Conservation (phyloP, 1,140 invertebrate species). For the Nephila pilipes region DNA sequence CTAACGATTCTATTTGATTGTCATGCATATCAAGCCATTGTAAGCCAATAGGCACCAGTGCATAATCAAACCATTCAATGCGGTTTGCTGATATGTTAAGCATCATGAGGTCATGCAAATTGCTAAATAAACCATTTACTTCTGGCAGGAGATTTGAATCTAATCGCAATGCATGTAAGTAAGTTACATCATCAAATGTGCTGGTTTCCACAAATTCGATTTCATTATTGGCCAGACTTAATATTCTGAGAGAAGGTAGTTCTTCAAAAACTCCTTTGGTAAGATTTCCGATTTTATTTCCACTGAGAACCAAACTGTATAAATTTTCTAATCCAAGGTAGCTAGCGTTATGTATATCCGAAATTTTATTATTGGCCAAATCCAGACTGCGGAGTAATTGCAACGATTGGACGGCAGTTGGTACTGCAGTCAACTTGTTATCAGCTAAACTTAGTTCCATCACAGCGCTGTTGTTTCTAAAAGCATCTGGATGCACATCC, state of each 20-base stretch:
- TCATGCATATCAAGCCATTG: conserved; percentile 95
- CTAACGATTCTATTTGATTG: conserved; percentile 91
- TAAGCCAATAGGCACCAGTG: conserved; percentile 89
- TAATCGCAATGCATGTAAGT: conserved; percentile 91
- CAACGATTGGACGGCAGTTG: conserved; percentile 78
- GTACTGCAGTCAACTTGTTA: conserved; percentile 83
- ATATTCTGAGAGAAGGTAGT: conserved; percentile 90
- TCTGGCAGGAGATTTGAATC: conserved; percentile 92
- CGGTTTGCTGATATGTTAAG: conserved; percentile 95
- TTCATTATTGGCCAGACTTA: conserved; percentile 93
- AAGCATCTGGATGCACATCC: conserved; percentile 78
- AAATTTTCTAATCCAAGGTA: conserved; percentile 90
- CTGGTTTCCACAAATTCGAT: conserved; percentile 90
- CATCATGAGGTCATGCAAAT: conserved; percentile 91
- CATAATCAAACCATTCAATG: conserved; percentile 94
- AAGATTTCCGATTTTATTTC: conserved; percentile 93
- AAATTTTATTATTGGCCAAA: conserved; percentile 92
- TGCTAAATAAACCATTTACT: conserved; percentile 91
- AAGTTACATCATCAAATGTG: conserved; percentile 89
- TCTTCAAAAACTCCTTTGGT: conserved; percentile 89
- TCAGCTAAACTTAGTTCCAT: conserved; percentile 83
- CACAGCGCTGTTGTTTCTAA: conserved; percentile 79
- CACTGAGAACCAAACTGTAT: conserved; percentile 91
- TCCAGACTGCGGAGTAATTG: conserved; percentile 89
- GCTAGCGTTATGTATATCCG: conserved; percentile 87